A percentile compares a stretch with the other conserved stretches of the same genome.
These are phyloP conservation scores for Neoitamus cyanurus DNA, from an alignment of 2,888 invertebrate species.

Conservation along the genomic window DNA sequence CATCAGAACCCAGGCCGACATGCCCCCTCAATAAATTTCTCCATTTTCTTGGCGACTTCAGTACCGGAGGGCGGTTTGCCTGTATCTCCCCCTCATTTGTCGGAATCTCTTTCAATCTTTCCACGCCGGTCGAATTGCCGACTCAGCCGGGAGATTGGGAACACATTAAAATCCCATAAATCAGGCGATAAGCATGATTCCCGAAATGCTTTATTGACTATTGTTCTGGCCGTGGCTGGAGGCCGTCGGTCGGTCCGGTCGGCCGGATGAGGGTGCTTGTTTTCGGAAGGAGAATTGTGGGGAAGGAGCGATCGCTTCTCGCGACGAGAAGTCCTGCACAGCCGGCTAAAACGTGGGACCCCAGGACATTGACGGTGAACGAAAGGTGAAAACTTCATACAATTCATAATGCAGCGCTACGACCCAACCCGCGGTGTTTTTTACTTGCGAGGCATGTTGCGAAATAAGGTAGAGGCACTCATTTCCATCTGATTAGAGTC, in stretches of 20 bases:
- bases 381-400: constrained; percentile 50
- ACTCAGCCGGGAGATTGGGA: constrained; percentile 62
- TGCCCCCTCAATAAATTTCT: constrained; percentile 52
- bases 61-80: constrained; percentile 49
- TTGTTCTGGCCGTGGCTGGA: constrained; percentile 58
- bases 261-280: constrained; percentile 45
- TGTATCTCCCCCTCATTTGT: constrained; percentile 52
- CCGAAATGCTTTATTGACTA: constrained; percentile 67
- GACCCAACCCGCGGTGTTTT: constrained; percentile 15
- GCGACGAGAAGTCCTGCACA: neutral
- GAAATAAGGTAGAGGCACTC: constrained; percentile 50
- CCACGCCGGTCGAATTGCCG: constrained; percentile 40
- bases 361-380: constrained; percentile 42
- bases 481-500: constrained; percentile 47
- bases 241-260: neutral
- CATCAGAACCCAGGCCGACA: constrained; percentile 44
- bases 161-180: constrained; percentile 68
- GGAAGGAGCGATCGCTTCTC: constrained; percentile 8
- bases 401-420: constrained; percentile 40
- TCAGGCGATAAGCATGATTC: constrained; percentile 68
- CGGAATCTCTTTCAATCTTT: constrained; percentile 53
- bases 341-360: constrained; percentile 20
- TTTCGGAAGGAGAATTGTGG: neutral
- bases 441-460: constrained; percentile 46
- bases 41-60: constrained; percentile 37